Evolutionary conservation across 2,888 invertebrate species (phyloP).

Genomic region (Calephelis perditalis): DNA sequence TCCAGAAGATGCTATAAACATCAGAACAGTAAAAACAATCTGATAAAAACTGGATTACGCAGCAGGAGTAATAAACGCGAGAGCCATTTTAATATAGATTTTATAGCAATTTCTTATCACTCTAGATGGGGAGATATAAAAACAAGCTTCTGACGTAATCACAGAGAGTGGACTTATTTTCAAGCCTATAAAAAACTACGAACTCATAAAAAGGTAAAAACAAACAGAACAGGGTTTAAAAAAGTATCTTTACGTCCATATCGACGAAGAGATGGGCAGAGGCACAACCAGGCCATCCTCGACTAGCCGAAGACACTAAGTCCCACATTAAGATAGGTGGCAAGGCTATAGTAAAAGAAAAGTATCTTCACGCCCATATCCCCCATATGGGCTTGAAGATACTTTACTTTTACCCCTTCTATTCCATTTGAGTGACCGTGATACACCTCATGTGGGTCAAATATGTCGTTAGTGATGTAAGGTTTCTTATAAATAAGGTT

Average conservation of each 20-base stretch:
- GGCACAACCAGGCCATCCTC: too few relatives aligned
- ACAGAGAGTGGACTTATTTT: neutral
- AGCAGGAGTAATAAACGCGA: conserved; percentile 1
- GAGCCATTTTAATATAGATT: too few relatives aligned
- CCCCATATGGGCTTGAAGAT: too few relatives aligned
- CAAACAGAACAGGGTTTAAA: too few relatives aligned
- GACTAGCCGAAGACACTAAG: too few relatives aligned
- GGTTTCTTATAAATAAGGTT: conserved; percentile 24
- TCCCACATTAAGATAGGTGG: too few relatives aligned
- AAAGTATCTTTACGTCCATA: too few relatives aligned
- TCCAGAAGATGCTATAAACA: conserved; percentile 6
- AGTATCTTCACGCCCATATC: too few relatives aligned
- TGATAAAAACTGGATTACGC: neutral
- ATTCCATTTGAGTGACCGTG: neutral
- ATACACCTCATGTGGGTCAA: neutral
- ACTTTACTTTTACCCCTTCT: too few relatives aligned
- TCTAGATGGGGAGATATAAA: neutral
- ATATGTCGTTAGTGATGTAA: conserved; percentile 20
- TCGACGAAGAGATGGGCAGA: too few relatives aligned
- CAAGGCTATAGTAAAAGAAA: too few relatives aligned
- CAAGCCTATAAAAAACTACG: neutral
- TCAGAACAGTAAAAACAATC: neutral
- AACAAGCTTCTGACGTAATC: neutral
- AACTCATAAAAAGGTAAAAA: neutral
- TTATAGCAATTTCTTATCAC: conserved; percentile 1